Base-by-base conservation (phyloP, 2,797 vertebrate genomes). In the Lerista edwardsae region DNA sequence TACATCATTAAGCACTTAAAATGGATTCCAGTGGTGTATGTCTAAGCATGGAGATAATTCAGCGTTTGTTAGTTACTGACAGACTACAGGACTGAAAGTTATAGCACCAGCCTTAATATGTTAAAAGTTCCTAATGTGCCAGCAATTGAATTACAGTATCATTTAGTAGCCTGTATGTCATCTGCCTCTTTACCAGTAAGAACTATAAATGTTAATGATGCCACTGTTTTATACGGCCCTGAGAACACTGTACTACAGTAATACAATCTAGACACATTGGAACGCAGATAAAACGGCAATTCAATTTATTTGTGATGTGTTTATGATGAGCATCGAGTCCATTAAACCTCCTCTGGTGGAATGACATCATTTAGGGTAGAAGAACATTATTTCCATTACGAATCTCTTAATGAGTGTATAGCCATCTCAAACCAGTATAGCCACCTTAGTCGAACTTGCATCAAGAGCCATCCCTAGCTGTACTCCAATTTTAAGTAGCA, bases 1-100 rank as follows among this genome's bases (percentile, higher is more conserved):
- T 95, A 94, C 90, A 95, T 94, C 94, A 94, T 95, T 96, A 95
- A 94, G 91, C 86, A 82, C 90, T 95, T 90, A 92, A 94, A 95
- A 94, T 94, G 94, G 93, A 92, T 95, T 95, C 92, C 93, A 91
- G 82, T 82, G 91, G 91, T 59, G 90, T 91, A 92, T 90, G 92
- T 91, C 93, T 93, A 90, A 93, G 87, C 91, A 94, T 94, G 87
- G 86, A 95, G 94, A 94, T 94, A 92, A 95, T 94, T 93, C 93
- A 87, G 91, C 93, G 88, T 95, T 95, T 96, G 92, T 93, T 95
- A 93, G 91, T 90, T 90, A 92, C 93, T 95, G 94, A 94, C 92
- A 94, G 92, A 91, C 82, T 84, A 93, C 87, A 91, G 92, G 93
- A 95, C 86, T 91, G 81, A 89, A 95, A 96, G 94, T 94, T 95